Conservation (phyloP, 2,113 vertebrate genomes). For the Typhlomys cinereus region DNA sequence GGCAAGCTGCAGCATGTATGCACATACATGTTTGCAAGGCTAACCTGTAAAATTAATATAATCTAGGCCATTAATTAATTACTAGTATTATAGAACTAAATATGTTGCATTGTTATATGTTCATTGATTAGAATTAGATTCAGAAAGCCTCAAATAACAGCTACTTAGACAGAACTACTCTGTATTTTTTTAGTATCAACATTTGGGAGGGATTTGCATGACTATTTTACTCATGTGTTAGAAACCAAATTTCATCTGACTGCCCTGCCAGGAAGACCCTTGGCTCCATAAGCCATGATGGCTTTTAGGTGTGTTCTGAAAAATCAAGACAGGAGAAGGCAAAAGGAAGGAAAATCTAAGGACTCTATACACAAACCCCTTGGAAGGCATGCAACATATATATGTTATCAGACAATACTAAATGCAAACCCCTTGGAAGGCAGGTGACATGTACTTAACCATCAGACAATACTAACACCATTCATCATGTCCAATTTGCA, state of each 20-base stretch:
- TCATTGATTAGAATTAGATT: slow-evolving; percentile 32
- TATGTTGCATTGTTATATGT: neutral
- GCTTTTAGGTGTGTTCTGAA: neutral
- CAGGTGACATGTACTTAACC: neutral
- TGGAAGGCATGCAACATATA: neutral
- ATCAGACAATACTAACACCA: neutral
- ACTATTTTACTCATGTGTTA: neutral
- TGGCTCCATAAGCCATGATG: neutral
- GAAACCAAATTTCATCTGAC: neutral
- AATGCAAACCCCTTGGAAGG: neutral
- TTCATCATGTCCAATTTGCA: neutral
- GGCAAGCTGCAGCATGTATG: no score
- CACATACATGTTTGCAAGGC: neutral
- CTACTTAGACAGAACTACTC: neutral
- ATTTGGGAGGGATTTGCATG: neutral
- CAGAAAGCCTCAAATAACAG: neutral
- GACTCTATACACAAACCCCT: neutral
- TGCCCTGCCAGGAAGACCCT: neutral
- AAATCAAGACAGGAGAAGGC: neutral
- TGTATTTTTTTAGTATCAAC: slow-evolving; percentile 9
- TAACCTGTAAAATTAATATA: slow-evolving; percentile 35
- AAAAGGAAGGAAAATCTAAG: neutral
- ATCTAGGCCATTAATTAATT: neutral
- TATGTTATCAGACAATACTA: neutral
- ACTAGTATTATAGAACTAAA: neutral